Conservation (phyloP, 2,113 vertebrate species). For the Equus quagga region DNA sequence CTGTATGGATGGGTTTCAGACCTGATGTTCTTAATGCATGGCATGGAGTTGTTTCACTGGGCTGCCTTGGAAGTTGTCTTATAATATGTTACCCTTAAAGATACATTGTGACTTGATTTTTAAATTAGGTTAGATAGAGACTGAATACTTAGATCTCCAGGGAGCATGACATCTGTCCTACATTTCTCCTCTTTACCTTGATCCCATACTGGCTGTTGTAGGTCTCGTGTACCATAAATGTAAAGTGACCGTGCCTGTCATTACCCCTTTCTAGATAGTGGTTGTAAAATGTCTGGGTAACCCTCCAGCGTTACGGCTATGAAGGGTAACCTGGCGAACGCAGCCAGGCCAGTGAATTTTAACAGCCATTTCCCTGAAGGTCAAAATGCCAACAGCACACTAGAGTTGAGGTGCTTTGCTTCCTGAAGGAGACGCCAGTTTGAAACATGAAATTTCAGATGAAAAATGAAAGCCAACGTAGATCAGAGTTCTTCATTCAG, state of each 20-base stretch:
- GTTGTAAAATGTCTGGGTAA: conserved; percentile 83
- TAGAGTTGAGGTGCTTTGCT: conserved; percentile 71
- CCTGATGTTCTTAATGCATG: conserved; percentile 65
- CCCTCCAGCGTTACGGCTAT: conserved; percentile 78
- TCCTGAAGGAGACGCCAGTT: conserved; percentile 65
- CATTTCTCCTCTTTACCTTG: conserved; percentile 72
- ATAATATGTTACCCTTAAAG: conserved; percentile 67
- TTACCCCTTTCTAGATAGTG: conserved; percentile 76
- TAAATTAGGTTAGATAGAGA: conserved; percentile 80
- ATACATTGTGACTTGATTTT: conserved; percentile 76
- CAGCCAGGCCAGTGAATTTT: conserved; percentile 83
- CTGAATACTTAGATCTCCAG: conserved; percentile 76
- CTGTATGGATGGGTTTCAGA: not conserved
- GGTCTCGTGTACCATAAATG: conserved; percentile 74
- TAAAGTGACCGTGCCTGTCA: conserved; percentile 60
- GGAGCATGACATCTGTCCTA: conserved; percentile 78
- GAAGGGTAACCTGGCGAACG: conserved; percentile 83
- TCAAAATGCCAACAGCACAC: conserved; percentile 65
- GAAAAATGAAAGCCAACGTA: conserved; percentile 51
- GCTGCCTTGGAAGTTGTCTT: conserved; percentile 70
- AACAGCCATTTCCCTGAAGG: conserved; percentile 78
- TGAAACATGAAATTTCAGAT: conserved; percentile 64
- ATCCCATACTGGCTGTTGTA: conserved; percentile 78
- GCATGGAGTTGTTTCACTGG: conserved; percentile 64
- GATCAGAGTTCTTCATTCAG: conserved; percentile 51